phyloP scores from a whole-genome alignment of 2,888 invertebrate species.

The Nineta flava region DNA sequence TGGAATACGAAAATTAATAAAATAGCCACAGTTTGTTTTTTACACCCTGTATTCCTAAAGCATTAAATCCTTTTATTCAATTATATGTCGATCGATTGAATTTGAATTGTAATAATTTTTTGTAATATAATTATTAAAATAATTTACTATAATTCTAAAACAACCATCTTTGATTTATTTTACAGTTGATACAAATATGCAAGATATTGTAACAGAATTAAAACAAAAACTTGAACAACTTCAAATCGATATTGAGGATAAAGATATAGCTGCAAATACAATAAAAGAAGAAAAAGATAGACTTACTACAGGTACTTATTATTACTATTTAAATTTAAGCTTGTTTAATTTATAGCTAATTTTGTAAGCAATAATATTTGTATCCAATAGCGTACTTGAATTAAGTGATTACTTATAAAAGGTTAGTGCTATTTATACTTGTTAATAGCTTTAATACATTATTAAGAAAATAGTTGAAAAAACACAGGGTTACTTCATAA shows the following conservation, averaged over 20 bases:
- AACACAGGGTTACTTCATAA: no score
- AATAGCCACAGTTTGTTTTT: no score
- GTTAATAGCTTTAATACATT: not conserved
- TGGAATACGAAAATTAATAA: no score
- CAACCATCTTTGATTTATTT: not conserved
- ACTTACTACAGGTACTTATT: not conserved
- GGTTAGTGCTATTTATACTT: not conserved
- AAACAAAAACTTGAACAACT: not conserved
- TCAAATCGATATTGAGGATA: not conserved
- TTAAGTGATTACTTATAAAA: not conserved
- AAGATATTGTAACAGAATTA: not conserved
- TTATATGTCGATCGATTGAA: no score
- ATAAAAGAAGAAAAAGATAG: not conserved
- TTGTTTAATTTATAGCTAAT: not conserved
- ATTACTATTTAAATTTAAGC: not conserved
- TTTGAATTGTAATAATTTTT: no score
- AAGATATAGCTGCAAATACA: not conserved
- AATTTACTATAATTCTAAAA: no score
- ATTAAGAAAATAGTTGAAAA: no score
- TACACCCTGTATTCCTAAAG: no score
- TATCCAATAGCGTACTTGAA: not conserved
- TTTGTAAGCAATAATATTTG: not conserved
- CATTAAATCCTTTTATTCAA: no score
- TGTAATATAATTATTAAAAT: no score
- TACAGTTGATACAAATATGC: not conserved